A percentile compares a stretch with the other conserved stretches of the same genome.
Conservation (phyloP, 2,797 vertebrate species). For the Thamnophis elegans region DNA sequence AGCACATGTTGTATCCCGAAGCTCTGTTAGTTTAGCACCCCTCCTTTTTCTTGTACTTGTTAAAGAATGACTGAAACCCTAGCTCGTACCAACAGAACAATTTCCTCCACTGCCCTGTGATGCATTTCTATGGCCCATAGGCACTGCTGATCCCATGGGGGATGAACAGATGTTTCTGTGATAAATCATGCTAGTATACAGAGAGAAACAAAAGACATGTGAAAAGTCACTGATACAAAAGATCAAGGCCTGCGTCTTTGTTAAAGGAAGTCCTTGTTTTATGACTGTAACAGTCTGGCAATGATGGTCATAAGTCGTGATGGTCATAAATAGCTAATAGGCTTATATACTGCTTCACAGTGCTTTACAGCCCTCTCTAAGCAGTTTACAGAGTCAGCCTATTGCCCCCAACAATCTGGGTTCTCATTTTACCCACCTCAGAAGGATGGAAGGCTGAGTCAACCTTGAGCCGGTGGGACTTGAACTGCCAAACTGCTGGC, state of each 20-base stretch:
- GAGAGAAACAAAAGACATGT: neutral
- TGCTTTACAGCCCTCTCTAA: no score
- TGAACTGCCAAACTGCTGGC: no score
- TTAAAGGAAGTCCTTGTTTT: neutral
- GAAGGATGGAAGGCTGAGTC: no score
- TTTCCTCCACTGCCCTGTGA: neutral
- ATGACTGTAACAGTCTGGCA: neutral
- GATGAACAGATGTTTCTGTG: neutral
- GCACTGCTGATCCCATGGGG: neutral
- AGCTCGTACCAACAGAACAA: neutral
- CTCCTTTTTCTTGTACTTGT: neutral
- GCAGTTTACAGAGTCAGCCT: no score
- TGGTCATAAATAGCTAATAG: neutral
- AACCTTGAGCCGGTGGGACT: no score
- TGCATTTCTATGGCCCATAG: neutral
- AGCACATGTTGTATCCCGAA: neutral
- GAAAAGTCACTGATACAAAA: neutral
- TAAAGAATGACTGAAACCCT: neutral
- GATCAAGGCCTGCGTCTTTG: no score
- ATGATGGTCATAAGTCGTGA: neutral
- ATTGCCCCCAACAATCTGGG: no score
- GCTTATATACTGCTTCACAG: no score
- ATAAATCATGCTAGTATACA: neutral
- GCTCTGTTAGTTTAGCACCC: neutral
- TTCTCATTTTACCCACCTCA: no score